These are phyloP conservation scores for Limnephilus lunatus DNA, from an alignment of 2,888 invertebrate species.

Conservation along the genomic window DNA sequence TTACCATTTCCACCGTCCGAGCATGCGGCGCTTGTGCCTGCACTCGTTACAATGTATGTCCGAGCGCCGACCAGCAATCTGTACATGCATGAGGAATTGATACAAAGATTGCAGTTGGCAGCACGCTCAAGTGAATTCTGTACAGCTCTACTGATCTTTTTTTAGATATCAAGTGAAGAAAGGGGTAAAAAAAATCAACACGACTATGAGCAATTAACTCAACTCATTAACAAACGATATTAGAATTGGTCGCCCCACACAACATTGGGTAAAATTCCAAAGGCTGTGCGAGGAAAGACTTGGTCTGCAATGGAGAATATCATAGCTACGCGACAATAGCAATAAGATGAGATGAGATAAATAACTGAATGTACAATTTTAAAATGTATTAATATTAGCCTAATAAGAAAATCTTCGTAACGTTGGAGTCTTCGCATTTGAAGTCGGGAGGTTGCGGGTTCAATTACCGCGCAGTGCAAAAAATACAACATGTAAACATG, in stretches of 20 bases:
- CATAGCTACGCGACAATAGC: no score
- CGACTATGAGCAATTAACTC: not conserved
- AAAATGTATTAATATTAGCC: not conserved
- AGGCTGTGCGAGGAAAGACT: not conserved
- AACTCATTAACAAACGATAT: no score
- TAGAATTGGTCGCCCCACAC: not conserved
- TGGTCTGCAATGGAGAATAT: not conserved
- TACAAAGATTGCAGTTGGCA: not conserved
- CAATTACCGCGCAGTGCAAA: not conserved
- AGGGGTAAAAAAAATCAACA: not conserved
- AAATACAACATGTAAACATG: not conserved
- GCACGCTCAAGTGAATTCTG: not conserved
- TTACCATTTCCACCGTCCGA: not conserved
- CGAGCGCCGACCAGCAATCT: not conserved
- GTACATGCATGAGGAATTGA: not conserved
- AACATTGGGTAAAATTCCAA: not conserved
- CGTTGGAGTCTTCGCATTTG: not conserved
- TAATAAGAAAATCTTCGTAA: not conserved
- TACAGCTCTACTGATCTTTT: not conserved
- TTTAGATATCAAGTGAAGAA: not conserved
- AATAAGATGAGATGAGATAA: not conserved
- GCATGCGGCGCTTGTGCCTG: not conserved
- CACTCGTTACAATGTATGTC: not conserved
- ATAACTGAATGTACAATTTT: not conserved
- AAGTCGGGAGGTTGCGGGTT: not conserved